Percentiles rank a stretch among this genome's conserved stretches.
Conservation (phyloP, 30 jellyfish, hydroid and myxozoan species). For the Nemopilema nomurai region DNA sequence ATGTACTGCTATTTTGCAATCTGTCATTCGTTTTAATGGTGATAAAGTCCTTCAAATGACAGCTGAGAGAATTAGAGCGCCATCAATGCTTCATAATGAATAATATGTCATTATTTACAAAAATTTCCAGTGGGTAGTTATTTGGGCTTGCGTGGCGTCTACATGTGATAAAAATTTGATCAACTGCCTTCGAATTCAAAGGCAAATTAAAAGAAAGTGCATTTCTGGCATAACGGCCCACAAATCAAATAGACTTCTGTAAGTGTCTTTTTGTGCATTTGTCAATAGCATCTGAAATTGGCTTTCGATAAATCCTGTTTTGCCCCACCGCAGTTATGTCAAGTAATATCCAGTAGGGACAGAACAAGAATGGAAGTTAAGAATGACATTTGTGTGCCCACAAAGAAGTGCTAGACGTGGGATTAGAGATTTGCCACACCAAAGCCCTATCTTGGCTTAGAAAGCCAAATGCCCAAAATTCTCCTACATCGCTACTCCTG, state of each 20-base stretch:
- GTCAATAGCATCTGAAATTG: slow-evolving; percentile 9
- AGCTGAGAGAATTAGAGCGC: not conserved
- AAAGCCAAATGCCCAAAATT: not conserved
- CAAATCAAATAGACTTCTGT: not conserved
- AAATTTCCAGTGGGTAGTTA: not conserved
- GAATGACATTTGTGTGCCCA: not conserved
- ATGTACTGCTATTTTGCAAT: too few species aligned
- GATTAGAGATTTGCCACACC: not conserved
- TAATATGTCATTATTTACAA: not conserved
- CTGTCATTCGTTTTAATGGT: too few species aligned
- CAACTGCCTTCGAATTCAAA: not conserved
- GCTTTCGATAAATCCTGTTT: slow-evolving; percentile 14
- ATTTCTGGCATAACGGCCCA: slow-evolving; percentile 2
- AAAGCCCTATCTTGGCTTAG: not conserved
- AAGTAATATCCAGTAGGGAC: not conserved
- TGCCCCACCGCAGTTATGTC: slow-evolving; percentile 17
- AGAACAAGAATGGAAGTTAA: not conserved
- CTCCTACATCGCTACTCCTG: not conserved
- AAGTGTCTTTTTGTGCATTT: not conserved
- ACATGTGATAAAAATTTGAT: not conserved
- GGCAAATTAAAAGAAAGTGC: not conserved
- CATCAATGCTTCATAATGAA: too few species aligned
- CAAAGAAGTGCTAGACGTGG: not conserved
- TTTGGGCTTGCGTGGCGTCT: not conserved
- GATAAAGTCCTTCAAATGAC: too few species aligned